Evolutionary conservation across 2,113 vertebrate species (phyloP).

Genomic region (Rhinichthys klamathensis): DNA sequence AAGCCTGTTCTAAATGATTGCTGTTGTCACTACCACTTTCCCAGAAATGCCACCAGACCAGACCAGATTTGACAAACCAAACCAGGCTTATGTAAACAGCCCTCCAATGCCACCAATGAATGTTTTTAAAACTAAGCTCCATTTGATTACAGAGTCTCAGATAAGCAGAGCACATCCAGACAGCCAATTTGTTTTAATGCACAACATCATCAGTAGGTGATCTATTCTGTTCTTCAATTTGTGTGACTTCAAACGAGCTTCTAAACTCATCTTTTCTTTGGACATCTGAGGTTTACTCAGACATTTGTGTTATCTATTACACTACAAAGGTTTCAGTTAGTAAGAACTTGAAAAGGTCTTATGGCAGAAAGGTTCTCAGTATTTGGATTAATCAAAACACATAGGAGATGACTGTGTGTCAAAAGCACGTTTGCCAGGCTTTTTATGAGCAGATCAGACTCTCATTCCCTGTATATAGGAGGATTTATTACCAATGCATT

Average conservation of each 20-base stretch:
- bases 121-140: conserved; percentile 25
- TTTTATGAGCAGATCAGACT: conserved; percentile 29
- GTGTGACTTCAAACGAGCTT: conserved; percentile 4
- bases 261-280: conserved; percentile 1
- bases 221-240: conserved; percentile 17
- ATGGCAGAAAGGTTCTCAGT: neutral
- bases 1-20: neutral
- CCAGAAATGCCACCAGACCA: neutral
- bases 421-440: conserved; percentile 5
- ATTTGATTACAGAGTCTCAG: conserved; percentile 37
- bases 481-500: conserved; percentile 30
- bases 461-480: conserved; percentile 15
- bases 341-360: neutral
- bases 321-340: neutral
- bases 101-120: conserved; percentile 15
- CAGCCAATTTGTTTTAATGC: conserved; percentile 41
- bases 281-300: neutral
- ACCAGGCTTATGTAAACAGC: neutral
- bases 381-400: conserved; percentile 1
- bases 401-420: neutral
- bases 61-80: neutral
- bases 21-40: neutral
- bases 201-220: conserved; percentile 7
- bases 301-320: conserved; percentile 17
- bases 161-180: conserved; percentile 43